Conservation (phyloP, 2,888 invertebrate genomes). For the Cantharis lateralis region DNA sequence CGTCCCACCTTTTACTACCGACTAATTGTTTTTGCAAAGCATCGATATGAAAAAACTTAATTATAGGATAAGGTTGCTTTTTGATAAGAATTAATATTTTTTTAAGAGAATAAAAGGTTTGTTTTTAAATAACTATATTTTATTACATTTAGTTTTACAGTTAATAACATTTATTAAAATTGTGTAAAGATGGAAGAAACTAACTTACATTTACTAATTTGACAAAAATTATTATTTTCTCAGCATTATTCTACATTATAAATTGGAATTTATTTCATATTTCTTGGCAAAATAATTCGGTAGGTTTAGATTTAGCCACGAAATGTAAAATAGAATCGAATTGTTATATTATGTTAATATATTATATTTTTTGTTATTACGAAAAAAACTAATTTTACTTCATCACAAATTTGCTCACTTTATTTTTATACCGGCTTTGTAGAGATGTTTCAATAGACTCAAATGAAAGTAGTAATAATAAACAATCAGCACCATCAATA, state of each 20-base stretch:
- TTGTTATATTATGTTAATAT: neutral
- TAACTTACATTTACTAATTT: slow-evolving; percentile 5
- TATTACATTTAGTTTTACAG: slow-evolving; percentile 21
- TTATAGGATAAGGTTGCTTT: neutral
- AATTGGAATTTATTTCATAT: neutral
- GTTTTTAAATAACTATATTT: slow-evolving; percentile 20
- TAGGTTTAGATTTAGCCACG: neutral
- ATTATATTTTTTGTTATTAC: neutral
- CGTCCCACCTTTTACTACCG: slow-evolving; percentile 59
- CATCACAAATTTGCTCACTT: neutral
- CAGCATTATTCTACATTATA: neutral
- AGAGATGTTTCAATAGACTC: neutral
- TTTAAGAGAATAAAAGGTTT: neutral
- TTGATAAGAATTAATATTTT: neutral
- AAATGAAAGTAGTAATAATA: neutral
- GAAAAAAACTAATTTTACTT: neutral
- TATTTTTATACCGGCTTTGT: neutral
- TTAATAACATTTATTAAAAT: slow-evolving; percentile 19
- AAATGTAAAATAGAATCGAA: neutral
- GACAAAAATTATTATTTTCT: neutral
- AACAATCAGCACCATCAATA: neutral
- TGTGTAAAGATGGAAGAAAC: slow-evolving; percentile 21
- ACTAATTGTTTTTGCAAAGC: neutral
- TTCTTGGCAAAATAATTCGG: neutral
- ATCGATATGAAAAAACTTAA: neutral